Base-by-base conservation (phyloP, 53 echinoderm and acorn worm genomes). In the Echinometra lucunter region DNA sequence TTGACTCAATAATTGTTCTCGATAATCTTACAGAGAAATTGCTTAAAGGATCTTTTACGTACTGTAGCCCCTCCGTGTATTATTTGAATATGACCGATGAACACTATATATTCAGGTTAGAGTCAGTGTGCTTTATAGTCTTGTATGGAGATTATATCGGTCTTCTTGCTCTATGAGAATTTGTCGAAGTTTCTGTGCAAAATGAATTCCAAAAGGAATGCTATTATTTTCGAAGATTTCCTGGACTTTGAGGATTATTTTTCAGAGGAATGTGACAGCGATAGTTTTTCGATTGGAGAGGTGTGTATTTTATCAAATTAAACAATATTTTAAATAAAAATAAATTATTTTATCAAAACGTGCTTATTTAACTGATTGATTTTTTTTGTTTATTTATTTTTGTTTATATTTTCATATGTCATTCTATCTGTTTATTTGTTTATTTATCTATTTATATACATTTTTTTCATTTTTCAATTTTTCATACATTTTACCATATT, bases 161-260 rank as follows among this genome's bases (percentile, higher is more conserved):
- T 47, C 21, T 49, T 28, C 49, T 85, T 27, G 49, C 30, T 47
- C 23, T 18, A 44, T 19, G 38, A 8, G 44, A 4, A 0, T 42
- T 44, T 85, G 15, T 47, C 7, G 11, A n/a, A 3, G 16, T 85
- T n/a, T 85, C 85, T 53, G 47, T 27, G 11, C 49, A 45, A 53
- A 12, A 85, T 85, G 85, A 85, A 85, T 85, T 49, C 47, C 49
- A 85, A 85, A 53, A 45, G 85, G 18, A 85, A 49, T 49, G 85
- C 49, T 45, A 47, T n/a, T 11, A 85, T 85, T 47, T 85, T 85
- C 49, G 30, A 49, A 47, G 85, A 85, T 85, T 28, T 53, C 2
- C 11, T 49, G 11, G 49, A 47, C 30, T 47, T 85, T 85, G 85
- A 13, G 85, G 40, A 40, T 38, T 28, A 0, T 53, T 18, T 47